These are phyloP conservation scores for Rhyacophila brunnea DNA, from an alignment of 1,140 invertebrate genomes.

Conservation along the genomic window DNA sequence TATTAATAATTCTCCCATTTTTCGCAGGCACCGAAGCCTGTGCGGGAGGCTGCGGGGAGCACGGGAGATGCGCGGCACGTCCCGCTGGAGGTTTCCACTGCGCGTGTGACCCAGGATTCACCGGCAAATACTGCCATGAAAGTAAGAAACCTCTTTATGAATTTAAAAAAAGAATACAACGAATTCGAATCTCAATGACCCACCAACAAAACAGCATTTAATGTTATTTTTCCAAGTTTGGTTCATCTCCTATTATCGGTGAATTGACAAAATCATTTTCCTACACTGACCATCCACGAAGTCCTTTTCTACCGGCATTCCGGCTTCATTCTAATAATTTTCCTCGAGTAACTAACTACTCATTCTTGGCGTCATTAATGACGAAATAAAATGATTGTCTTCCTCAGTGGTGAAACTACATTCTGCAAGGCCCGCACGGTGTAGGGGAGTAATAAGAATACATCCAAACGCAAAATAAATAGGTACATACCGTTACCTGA, in stretches of 20 bases:
- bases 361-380: too few species aligned
- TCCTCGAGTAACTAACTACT: too few species aligned
- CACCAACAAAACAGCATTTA: not conserved
- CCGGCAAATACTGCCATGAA: slow-evolving; percentile 73
- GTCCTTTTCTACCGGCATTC: too few species aligned
- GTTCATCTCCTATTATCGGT: not conserved
- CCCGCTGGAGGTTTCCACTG: slow-evolving; percentile 65
- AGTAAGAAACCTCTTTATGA: slow-evolving; percentile 50
- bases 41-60: slow-evolving; percentile 64
- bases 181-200: not conserved
- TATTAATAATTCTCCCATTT: too few species aligned
- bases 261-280: not conserved
- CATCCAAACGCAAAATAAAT: too few species aligned
- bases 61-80: slow-evolving; percentile 71
- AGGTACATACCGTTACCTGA: too few species aligned
- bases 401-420: too few species aligned
- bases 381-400: too few species aligned
- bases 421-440: too few species aligned
- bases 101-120: slow-evolving; percentile 74
- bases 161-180: slow-evolving; percentile 1
- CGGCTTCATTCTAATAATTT: too few species aligned
- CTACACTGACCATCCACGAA: not conserved
- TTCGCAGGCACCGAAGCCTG: slow-evolving; percentile 28
- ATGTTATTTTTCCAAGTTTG: not conserved
- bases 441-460: too few species aligned